Base-by-base conservation (phyloP, 1,140 invertebrate species). In the Liolophura sinensis region DNA sequence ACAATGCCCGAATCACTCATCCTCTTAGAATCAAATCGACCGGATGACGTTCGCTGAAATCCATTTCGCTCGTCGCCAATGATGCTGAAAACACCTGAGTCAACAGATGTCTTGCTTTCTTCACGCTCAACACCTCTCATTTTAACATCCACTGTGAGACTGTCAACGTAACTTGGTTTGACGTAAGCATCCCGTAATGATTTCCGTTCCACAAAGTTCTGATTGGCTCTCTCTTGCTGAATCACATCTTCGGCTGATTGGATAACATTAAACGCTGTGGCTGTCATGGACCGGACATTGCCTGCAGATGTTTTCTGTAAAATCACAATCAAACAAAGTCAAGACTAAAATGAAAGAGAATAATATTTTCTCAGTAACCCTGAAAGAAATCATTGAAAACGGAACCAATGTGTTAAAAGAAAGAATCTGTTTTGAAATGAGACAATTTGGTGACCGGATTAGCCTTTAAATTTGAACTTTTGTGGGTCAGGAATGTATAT, bases 241-340 rank as follows among this genome's bases (percentile, higher is more conserved):
- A 82, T 70, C 15, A 76, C 66, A 47, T 70, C 71, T n/a, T 76
- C 76, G 12, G 80, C 73, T 46, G 68, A 67, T 24, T 72, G 68
- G 5, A 82, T 61, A 54, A 79, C 55, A 52, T 76, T 62, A 12
- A 80, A 65, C 18, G 78, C 74, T 18, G 64, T 66, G 25, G 73
- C 67, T 24, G 80, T 79, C 18, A 75, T 59, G 49, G 75, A 68
- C 22, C 80, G 61, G 6, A 78, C 64, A 64, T 70, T 73, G 51
- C 71, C 64, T 5, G 79, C 73, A 57, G 78, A 64, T 40, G 71
- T 68, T 59, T 73, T 73, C 78, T 81, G 75, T 16, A 51, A 48
- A 70, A 65, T 24, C n/a, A 48, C 51, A 50, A 62, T 24, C 57
- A 58, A 50, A 16, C 16, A 16, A 62, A 24, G 16, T n/a, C 49